Percentiles rank a stretch among this genome's conserved stretches.
Evolutionary conservation across 2,113 vertebrate genomes (phyloP).

Genomic region (Fukomys damarensis): DNA sequence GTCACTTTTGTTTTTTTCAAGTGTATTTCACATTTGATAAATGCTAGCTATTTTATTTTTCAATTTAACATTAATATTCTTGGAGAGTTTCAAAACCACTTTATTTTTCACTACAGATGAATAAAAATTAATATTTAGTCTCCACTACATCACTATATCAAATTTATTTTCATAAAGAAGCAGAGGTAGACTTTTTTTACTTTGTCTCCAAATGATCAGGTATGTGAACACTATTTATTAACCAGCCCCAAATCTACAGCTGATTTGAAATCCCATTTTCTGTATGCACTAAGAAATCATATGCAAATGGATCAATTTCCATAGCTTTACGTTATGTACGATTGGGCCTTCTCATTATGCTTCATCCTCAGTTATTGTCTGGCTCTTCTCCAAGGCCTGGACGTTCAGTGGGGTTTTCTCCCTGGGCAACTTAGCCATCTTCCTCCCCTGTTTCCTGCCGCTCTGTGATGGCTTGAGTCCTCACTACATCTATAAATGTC

Average conservation of each 20-base stretch:
- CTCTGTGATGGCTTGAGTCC: neutral
- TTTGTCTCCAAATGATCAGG: neutral
- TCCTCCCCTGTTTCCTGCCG: neutral
- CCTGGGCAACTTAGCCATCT: neutral
- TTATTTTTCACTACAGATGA: neutral
- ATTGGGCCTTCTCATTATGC: neutral
- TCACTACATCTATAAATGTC: neutral
- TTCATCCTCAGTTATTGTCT: conserved; percentile 45
- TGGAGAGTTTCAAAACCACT: neutral
- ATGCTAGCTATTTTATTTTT: conserved; percentile 18
- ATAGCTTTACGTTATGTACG: neutral
- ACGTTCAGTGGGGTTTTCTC: neutral
- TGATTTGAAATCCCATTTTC: conserved; percentile 3
- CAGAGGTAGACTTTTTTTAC: neutral
- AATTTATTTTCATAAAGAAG: neutral
- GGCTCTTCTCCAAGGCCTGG: neutral
- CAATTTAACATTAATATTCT: neutral
- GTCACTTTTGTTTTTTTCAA: neutral
- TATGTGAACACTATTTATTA: neutral
- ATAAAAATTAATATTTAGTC: neutral
- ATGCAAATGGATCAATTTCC: neutral
- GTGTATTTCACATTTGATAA: neutral
- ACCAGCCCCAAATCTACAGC: neutral
- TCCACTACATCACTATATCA: neutral
- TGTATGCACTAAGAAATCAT: neutral